phyloP scores from a whole-genome alignment of 2,888 invertebrate genomes.

The Agrypnus murinus region DNA sequence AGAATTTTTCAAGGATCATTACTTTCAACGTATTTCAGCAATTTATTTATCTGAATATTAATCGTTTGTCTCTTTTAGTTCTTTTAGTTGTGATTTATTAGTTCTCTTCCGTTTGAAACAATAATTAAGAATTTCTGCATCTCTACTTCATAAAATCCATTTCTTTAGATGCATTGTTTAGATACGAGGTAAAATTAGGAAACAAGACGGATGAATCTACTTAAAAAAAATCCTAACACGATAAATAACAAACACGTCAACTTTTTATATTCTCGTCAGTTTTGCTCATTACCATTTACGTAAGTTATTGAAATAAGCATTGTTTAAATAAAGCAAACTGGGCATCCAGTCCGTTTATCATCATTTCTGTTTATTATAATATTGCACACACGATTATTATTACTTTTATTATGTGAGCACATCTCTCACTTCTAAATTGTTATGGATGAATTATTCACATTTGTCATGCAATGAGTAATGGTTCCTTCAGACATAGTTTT shows the following conservation, averaged over 20 bases:
- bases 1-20: slow-evolving; percentile 30
- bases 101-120: no score
- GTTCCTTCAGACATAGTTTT: slow-evolving; percentile 39
- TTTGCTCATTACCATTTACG: no score
- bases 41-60: slow-evolving; percentile 46
- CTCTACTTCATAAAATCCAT: no score
- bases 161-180: not conserved
- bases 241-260: not conserved
- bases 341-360: slow-evolving; percentile 5
- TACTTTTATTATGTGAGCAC: slow-evolving; percentile 8
- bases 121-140: no score
- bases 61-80: slow-evolving; percentile 33
- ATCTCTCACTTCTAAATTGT: slow-evolving; percentile 30
- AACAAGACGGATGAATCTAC: not conserved
- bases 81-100: slow-evolving; percentile 6
- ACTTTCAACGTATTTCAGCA: slow-evolving; percentile 29
- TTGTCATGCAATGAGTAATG: slow-evolving; percentile 40
- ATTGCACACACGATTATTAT: not conserved
- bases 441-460: slow-evolving; percentile 43
- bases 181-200: not conserved
- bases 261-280: no score
- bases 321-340: no score
- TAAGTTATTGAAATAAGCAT: no score
- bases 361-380: no score
- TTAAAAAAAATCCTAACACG: not conserved